Conservation (phyloP, 2,888 invertebrate genomes). For the Hedychridium roseum region DNA sequence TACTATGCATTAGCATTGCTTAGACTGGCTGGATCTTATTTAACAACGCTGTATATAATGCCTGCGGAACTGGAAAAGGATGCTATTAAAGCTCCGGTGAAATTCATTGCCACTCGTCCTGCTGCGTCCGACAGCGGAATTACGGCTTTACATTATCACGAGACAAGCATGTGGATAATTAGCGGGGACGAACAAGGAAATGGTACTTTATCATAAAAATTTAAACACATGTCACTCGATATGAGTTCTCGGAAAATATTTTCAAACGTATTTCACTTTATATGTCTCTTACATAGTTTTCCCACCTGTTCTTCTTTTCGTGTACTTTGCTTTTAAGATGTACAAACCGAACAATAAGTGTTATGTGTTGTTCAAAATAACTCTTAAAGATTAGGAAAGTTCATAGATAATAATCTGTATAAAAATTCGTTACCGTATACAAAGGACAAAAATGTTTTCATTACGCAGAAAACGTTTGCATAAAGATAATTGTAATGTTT, state of each 20-base stretch:
- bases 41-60: conserved; percentile 39
- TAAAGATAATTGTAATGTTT: too few species aligned
- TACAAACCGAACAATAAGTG: too few species aligned
- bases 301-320: too few species aligned
- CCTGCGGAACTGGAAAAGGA: conserved; percentile 19
- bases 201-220: conserved; percentile 15
- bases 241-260: neutral
- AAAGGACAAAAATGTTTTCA: too few species aligned
- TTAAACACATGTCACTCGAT: neutral
- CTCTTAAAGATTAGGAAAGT: too few species aligned
- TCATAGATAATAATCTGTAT: too few species aligned
- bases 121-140: conserved; percentile 31
- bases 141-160: conserved; percentile 35
- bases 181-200: conserved; percentile 42
- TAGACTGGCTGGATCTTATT: conserved; percentile 35
- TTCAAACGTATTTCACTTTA: too few species aligned
- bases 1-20: conserved; percentile 12
- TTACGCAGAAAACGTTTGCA: too few species aligned
- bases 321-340: too few species aligned
- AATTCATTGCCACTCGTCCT: conserved; percentile 26
- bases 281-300: too few species aligned
- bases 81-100: conserved; percentile 16
- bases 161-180: conserved; percentile 39
- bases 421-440: too few species aligned
- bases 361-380: too few species aligned